Base-by-base conservation (phyloP, 1,140 invertebrate species). In the Pseudachorutes palmiensis region DNA sequence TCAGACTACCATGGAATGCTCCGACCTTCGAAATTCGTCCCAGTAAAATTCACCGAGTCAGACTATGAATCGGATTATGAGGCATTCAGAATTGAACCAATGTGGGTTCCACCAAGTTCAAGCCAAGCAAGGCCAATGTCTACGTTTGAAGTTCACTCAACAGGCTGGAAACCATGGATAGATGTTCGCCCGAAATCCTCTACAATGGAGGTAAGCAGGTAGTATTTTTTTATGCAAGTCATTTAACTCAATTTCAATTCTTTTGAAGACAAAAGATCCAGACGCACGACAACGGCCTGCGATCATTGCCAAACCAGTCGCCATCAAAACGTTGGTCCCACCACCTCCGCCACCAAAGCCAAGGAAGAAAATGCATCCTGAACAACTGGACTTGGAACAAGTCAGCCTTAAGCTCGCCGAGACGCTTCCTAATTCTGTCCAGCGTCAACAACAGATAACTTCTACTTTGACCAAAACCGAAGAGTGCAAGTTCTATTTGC, bases 291-390 rank as follows among this genome's bases (percentile, higher is more conserved):
- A 12, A 12, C 61, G 12, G 30, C 58, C 14, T 12, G 24, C 3
- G n/a, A 29, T 31, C 30, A 26, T 60, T 22, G 30, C 30, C 3
- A 60, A 60, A 31, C 58, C 58, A 30, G 22, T 60, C 12, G 30
- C 30, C 2, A 9, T 28, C 9, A 32, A 24, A 16, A 63, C 36
- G 29, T 36, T 36, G 3, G 31, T 63, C n/a, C 61, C 61, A 63
- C 61, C 61, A 45, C 61, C 61, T 41, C 61, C 61, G 45, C 61
- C 61, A 45, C 61, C 61, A 29, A 63, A 63, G 28, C 61, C 61
- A n/a, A 26, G 51, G 9, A 55, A 55, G 36, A 19, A 45, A 45
- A 45, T 12, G 36, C 51, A 9, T 55, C 9, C 9, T 16, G 24
- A 55, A n/a, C n/a, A n/a, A n/a, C n/a, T n/a, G n/a, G n/a, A 55